A percentile compares a stretch with the other conserved stretches of the same genome.
Conservation (phyloP, 2,113 vertebrate species). For the Dermatemys mawii region DNA sequence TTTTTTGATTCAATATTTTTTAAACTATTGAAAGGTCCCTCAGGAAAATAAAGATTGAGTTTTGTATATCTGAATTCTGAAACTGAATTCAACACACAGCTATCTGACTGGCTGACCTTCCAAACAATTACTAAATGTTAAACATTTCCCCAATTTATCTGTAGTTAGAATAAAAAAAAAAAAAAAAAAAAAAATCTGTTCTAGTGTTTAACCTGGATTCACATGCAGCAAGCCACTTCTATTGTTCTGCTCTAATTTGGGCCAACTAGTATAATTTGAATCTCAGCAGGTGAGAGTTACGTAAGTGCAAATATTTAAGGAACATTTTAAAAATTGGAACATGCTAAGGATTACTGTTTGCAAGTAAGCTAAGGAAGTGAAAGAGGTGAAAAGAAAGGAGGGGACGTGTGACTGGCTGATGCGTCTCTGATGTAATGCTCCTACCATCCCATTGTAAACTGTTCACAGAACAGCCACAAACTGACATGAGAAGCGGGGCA, state of each 20-base stretch:
- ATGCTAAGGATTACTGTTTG: neutral
- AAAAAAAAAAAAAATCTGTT: fast-evolving
- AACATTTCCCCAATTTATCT: neutral
- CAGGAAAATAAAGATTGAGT: neutral
- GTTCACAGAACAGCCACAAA: neutral
- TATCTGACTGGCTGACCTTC: neutral
- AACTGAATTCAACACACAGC: neutral
- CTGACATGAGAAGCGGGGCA: neutral
- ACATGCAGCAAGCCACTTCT: neutral
- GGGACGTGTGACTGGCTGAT: neutral
- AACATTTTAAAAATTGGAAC: neutral
- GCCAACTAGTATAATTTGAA: slow-evolving; percentile 56
- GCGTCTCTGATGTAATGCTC: fast-evolving
- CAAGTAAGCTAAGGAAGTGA: neutral
- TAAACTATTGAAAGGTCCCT: neutral
- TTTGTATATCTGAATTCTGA: neutral
- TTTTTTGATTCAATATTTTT: slow-evolving; percentile 34
- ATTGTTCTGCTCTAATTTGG: slow-evolving; percentile 58
- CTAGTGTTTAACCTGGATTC: neutral
- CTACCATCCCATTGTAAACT: fast-evolving
- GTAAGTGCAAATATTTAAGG: slow-evolving; percentile 30
- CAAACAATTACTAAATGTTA: neutral
- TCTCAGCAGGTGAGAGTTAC: slow-evolving; percentile 41
- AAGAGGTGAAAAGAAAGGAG: neutral
- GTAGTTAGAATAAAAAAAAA: neutral